Conservation (phyloP, 2,113 vertebrate species). For the Burhinus oedicnemus region DNA sequence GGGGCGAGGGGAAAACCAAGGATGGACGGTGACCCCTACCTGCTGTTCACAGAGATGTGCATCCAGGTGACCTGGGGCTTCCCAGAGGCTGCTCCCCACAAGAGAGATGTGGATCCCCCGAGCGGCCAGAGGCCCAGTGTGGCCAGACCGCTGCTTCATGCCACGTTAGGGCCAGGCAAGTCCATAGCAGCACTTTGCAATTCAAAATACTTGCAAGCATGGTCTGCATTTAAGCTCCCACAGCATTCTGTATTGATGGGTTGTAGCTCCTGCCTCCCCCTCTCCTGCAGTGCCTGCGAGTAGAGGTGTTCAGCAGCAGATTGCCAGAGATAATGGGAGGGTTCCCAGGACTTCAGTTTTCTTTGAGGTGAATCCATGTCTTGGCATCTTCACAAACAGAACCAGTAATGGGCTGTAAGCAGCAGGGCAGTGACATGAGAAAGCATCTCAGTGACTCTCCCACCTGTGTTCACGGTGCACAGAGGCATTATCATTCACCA, state of each 20-base stretch:
- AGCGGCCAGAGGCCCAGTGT: accelerated
- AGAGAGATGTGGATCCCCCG: accelerated
- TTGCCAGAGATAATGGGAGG: neutral
- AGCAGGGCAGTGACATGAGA: neutral
- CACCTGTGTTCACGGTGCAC: accelerated
- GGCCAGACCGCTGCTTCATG: neutral
- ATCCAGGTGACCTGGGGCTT: neutral
- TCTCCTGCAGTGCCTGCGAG: accelerated
- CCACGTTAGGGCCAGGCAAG: neutral
- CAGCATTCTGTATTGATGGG: accelerated
- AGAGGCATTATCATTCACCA: neutral
- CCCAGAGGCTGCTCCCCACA: neutral
- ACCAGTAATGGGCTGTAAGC: neutral
- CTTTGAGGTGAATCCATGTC: neutral
- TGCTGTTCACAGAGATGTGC: accelerated
- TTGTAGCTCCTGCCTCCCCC: neutral
- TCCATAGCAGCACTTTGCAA: neutral
- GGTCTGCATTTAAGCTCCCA: neutral
- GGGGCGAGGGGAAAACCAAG: neutral
- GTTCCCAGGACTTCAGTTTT: neutral
- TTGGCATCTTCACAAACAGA: neutral
- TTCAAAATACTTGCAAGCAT: neutral
- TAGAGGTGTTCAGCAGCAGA: neutral
- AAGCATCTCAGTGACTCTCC: neutral
- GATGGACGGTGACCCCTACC: neutral